These are phyloP conservation scores for Rhyacophila brunnea DNA, from an alignment of 1,140 invertebrate genomes.

Conservation along the genomic window DNA sequence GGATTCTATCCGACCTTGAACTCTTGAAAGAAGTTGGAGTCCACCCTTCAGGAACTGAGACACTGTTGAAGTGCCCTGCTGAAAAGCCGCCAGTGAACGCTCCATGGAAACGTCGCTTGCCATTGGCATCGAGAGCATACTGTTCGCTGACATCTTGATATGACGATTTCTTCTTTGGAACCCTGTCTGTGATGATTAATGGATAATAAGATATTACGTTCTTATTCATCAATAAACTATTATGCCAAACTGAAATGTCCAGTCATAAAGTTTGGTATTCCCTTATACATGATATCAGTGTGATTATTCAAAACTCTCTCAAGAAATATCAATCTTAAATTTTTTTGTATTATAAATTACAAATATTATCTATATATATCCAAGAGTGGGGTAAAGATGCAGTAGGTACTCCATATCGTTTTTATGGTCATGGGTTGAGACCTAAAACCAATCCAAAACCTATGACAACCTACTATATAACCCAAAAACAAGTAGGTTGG, in stretches of 20 bases:
- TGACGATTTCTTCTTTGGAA: conserved; percentile 78
- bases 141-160: conserved; percentile 77
- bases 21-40: conserved; percentile 90
- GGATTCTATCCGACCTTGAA: conserved; percentile 70
- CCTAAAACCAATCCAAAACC: too few relatives aligned
- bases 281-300: conserved; percentile 14
- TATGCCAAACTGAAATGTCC: conserved; percentile 10
- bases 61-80: conserved; percentile 96
- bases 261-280: neutral
- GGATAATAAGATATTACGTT: conserved; percentile 6
- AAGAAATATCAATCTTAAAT: too few relatives aligned
- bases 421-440: too few relatives aligned
- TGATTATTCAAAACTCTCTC: neutral
- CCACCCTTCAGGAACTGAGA: conserved; percentile 95
- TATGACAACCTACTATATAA: too few relatives aligned
- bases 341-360: too few relatives aligned
- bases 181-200: conserved; percentile 59
- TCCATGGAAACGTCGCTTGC: conserved; percentile 92
- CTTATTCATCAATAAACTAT: neutral
- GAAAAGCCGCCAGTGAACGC: conserved; percentile 99
- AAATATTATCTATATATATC: too few relatives aligned
- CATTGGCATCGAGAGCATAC: conserved; percentile 86
- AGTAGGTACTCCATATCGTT: too few relatives aligned
- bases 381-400: too few relatives aligned
- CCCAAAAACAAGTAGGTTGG: too few relatives aligned